Conservation (phyloP, 2,113 vertebrate species). For the Atractosteus spatula region DNA sequence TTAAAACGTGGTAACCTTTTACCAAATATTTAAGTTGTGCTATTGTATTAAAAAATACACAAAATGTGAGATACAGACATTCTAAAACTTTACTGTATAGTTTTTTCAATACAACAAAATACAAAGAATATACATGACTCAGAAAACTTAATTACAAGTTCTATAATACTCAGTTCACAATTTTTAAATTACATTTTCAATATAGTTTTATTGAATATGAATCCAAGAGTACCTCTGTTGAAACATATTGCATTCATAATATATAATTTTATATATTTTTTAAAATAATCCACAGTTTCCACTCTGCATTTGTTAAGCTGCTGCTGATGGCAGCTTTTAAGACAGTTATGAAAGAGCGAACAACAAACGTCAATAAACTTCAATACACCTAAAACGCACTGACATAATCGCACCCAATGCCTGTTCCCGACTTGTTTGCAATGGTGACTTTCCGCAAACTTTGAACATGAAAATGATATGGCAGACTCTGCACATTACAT, state of each 20-base stretch:
- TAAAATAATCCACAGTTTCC: slow-evolving; percentile 60
- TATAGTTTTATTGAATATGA: slow-evolving; percentile 74
- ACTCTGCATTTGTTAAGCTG: slow-evolving; percentile 60
- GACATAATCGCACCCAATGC: slow-evolving; percentile 21
- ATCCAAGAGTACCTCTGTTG: slow-evolving; percentile 86
- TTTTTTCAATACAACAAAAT: slow-evolving; percentile 99
- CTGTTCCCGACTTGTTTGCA: too few species aligned
- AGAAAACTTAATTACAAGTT: slow-evolving; percentile 89
- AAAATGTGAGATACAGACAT: slow-evolving; percentile 80
- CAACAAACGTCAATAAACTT: slow-evolving; percentile 63
- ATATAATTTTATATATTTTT: slow-evolving; percentile 45
- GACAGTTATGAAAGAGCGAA: slow-evolving; percentile 53
- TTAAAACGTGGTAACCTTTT: slow-evolving; percentile 84
- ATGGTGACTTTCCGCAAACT: too few species aligned
- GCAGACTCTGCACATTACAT: too few species aligned
- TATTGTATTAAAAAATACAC: slow-evolving; percentile 86
- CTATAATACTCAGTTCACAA: slow-evolving; percentile 97
- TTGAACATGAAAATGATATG: too few species aligned
- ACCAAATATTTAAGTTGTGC: slow-evolving; percentile 85
- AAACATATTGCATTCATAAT: slow-evolving; percentile 79
- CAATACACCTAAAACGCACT: slow-evolving; percentile 21
- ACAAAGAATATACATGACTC: slow-evolving; percentile 99
- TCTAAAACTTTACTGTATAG: slow-evolving; percentile 77
- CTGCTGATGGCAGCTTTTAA: slow-evolving; percentile 41
- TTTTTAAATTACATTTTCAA: slow-evolving; percentile 72